Evolutionary conservation across 2,797 vertebrate genomes (phyloP).

Genomic region (Coregonus sp.): DNA sequence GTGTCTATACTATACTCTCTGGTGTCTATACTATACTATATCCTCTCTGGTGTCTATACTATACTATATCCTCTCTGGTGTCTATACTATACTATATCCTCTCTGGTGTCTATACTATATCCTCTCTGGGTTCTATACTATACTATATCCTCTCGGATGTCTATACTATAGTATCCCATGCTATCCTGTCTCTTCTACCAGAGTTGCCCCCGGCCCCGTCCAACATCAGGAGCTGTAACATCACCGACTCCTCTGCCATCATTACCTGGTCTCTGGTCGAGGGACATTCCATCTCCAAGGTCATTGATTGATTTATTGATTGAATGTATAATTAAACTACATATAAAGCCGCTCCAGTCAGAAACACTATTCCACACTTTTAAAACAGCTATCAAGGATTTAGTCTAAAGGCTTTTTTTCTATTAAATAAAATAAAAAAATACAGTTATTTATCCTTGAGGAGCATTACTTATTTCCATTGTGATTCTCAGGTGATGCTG

Average conservation of each 20-base stretch:
- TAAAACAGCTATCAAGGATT: not conserved
- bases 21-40: too few relatives aligned
- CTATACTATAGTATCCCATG: too few relatives aligned
- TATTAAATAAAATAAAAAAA: too few relatives aligned
- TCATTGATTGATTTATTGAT: constrained; percentile 41
- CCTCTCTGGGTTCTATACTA: too few relatives aligned
- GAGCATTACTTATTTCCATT: not conserved
- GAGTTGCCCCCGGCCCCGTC: constrained; percentile 80
- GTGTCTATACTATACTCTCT: too few relatives aligned
- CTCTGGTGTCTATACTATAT: too few relatives aligned
- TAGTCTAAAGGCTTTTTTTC: too few relatives aligned
- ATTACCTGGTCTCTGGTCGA: constrained; percentile 80
- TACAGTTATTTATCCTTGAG: too few relatives aligned
- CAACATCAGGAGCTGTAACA: constrained; percentile 79
- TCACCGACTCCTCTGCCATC: constrained; percentile 81
- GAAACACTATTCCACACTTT: not conserved
- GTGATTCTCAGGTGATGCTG: constrained; percentile 48
- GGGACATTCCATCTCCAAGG: constrained; percentile 82
- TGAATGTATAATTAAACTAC: not conserved
- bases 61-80: too few relatives aligned
- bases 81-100: too few relatives aligned
- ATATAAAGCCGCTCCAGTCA: not conserved
- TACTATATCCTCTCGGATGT: too few relatives aligned
- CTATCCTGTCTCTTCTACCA: constrained; percentile 42
- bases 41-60: too few relatives aligned